These are phyloP conservation scores for Lepidostoma basale DNA, from an alignment of 1,140 invertebrate genomes.

Conservation along the genomic window DNA sequence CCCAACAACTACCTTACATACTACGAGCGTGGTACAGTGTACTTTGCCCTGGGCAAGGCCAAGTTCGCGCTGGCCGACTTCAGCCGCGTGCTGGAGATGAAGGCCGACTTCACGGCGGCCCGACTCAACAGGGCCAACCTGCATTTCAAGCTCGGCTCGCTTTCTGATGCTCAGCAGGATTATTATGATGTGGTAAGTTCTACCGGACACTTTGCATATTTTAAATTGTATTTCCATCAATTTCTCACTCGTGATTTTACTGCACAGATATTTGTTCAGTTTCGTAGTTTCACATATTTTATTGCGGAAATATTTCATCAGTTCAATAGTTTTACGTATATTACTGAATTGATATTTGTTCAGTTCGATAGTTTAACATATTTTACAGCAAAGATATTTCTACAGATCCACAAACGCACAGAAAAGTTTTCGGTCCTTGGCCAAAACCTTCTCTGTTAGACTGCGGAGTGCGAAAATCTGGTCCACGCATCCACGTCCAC, in stretches of 20 bases:
- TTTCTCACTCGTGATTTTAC: no score
- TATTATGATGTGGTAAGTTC: slow-evolving; percentile 83
- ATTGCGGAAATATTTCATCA: no score
- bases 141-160: slow-evolving; percentile 86
- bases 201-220: background rate
- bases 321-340: no score
- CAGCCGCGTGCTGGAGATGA: slow-evolving; percentile 86
- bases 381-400: no score
- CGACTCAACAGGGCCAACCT: slow-evolving; percentile 86
- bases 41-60: slow-evolving; percentile 94
- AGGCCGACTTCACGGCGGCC: slow-evolving; percentile 92
- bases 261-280: no score
- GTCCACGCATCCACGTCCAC: no score
- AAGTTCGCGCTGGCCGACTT: slow-evolving; percentile 95
- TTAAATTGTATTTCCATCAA: background rate
- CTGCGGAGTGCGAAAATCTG: no score
- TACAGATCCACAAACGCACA: no score
- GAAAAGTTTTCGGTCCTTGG: no score
- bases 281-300: background rate
- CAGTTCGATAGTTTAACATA: no score
- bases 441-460: no score
- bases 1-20: slow-evolving; percentile 95
- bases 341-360: no score
- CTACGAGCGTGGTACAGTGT: slow-evolving; percentile 94
- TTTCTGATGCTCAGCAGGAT: slow-evolving; percentile 82